A percentile compares a stretch with the other conserved stretches of the same genome.
Evolutionary conservation across 2,888 invertebrate species (phyloP).

Genomic region (Strigamia maritima): DNA sequence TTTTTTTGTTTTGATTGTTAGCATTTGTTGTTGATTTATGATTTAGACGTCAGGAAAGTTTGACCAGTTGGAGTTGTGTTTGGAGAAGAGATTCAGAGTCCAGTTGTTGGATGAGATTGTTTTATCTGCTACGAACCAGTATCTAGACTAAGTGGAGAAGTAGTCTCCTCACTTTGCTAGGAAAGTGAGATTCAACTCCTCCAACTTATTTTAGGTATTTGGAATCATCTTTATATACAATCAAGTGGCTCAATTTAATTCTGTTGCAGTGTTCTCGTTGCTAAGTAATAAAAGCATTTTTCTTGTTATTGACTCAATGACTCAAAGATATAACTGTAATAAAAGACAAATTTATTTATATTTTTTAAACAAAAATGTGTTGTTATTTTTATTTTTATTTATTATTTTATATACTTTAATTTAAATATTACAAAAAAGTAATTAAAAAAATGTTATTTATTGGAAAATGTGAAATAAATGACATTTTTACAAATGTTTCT

Average conservation of each 20-base stretch:
- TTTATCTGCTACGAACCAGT: not conserved
- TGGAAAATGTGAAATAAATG: too few species aligned
- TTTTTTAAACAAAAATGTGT: not conserved
- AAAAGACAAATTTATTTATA: not conserved
- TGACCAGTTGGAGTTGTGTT: not conserved
- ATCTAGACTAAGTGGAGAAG: slow-evolving; percentile 62
- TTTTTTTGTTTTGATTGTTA: too few species aligned
- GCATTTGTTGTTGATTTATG: not conserved
- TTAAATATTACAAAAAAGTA: too few species aligned
- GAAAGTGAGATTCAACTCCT: slow-evolving; percentile 72
- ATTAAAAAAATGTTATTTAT: too few species aligned
- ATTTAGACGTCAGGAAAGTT: not conserved
- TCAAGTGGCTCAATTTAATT: slow-evolving; percentile 1
- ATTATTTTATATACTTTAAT: not conserved
- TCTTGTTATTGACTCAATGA: slow-evolving; percentile 36
- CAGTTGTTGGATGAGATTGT: not conserved
- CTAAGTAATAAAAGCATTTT: slow-evolving; percentile 8
- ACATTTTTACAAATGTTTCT: not conserved
- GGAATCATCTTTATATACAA: not conserved
- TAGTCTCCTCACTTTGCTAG: slow-evolving; percentile 62
- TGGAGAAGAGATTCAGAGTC: not conserved
- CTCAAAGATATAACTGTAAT: not conserved
- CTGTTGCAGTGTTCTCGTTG: slow-evolving; percentile 10
- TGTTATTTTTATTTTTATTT: not conserved
- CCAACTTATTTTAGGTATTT: slow-evolving; percentile 63